Base-by-base conservation (phyloP, 2,113 vertebrate species). In the Sapayoa aenigma region DNA sequence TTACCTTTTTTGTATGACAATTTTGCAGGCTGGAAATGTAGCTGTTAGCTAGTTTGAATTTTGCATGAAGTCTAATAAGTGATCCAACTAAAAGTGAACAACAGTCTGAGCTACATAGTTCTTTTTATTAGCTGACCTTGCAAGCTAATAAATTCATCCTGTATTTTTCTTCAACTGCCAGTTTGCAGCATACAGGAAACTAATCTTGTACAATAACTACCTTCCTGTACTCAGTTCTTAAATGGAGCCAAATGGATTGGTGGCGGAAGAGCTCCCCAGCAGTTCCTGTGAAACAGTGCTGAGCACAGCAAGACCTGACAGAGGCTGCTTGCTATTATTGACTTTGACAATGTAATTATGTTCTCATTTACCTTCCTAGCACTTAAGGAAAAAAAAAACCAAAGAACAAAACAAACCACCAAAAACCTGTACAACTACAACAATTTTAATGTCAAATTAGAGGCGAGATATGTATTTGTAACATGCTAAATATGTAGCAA, bases 111-210 rank as follows among this genome's bases (percentile, higher is more conserved):
- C 91, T 60, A 63, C 92, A 85, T 75, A 56, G 63, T 68, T 60
- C 96, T 97, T 98, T 98, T 98, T 97, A 96, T 97, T 89, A 97
- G 98, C 97, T 98, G 98, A 98, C 98, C 98, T 98, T 95, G 96
- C 91, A 90, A n/a, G 95, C 97, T 97, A 97, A 98, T 97, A 98
- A 98, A 97, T 97, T 93, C 97, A 98, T 98, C 97, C 97, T 98
- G 97, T 96, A 93, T 97, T 98, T 98, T 97, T 95, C 95, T 97
- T 95, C 96, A 96, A 91, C 98, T 97, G 98, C 97, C 98, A 98
- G 98, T 98, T 98, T 97, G 80, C 87, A 97, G 97, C 95, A 97
- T 92, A 97, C 97, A 98, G 98, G 98, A 99, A 99, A 97, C 98
- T 97, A 98, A 98, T 98, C 96, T 97, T 92, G 97, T 98, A 97